Conservation (phyloP, 2,888 invertebrate genomes). For the Eristalinus sepulchralis region DNA sequence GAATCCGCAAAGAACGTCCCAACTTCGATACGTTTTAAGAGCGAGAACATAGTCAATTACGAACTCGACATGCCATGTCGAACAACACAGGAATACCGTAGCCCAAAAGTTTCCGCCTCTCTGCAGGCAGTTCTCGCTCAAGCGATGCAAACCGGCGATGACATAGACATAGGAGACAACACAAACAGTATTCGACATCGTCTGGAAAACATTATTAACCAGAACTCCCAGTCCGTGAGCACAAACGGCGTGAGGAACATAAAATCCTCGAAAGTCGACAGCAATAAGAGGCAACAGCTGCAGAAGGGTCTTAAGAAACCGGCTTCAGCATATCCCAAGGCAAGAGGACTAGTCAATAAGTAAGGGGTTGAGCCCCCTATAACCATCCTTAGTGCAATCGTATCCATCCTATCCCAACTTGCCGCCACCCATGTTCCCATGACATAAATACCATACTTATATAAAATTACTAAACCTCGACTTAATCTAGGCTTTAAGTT, state of each 20-base stretch:
- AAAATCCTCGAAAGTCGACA: slow-evolving; percentile 77
- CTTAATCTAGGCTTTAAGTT: slow-evolving; percentile 44
- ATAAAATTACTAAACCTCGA: slow-evolving; percentile 27
- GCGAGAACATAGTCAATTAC: slow-evolving; percentile 80
- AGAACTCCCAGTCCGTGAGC: slow-evolving; percentile 76
- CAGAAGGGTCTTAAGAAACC: slow-evolving; percentile 79
- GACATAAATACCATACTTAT: slow-evolving; percentile 32
- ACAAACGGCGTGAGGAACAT: slow-evolving; percentile 74
- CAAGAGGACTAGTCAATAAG: slow-evolving; percentile 80
- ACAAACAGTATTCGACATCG: slow-evolving; percentile 79
- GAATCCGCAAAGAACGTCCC: slow-evolving; percentile 78
- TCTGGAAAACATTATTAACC: slow-evolving; percentile 80
- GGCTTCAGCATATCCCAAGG: slow-evolving; percentile 81
- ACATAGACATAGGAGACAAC: slow-evolving; percentile 80
- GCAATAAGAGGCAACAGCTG: slow-evolving; percentile 78
- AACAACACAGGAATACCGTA: slow-evolving; percentile 80
- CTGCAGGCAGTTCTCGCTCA: slow-evolving; percentile 81
- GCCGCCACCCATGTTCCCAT: slow-evolving; percentile 53
- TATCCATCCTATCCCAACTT: slow-evolving; percentile 37
- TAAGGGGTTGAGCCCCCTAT: slow-evolving; percentile 64
- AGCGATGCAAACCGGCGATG: slow-evolving; percentile 81
- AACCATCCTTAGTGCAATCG: slow-evolving; percentile 32
- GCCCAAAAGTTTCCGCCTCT: slow-evolving; percentile 80
- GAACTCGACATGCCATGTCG: slow-evolving; percentile 81
- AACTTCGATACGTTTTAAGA: slow-evolving; percentile 78